Evolutionary conservation across 2,888 invertebrate genomes (phyloP).

Genomic region (Coecobrya sp.): DNA sequence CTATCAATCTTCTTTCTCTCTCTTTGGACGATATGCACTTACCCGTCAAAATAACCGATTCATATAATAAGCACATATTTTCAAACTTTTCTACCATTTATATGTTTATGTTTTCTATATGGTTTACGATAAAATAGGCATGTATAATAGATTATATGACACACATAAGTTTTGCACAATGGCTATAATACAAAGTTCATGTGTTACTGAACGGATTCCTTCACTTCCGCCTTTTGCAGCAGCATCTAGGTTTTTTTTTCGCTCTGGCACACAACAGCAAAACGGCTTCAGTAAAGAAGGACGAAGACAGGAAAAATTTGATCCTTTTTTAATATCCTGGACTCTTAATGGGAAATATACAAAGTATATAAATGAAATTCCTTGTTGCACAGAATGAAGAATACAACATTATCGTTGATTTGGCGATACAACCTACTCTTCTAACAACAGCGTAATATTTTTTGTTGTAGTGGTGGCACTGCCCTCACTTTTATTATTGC

Average conservation of each 20-base stretch:
- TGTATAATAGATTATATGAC: slow-evolving; percentile 27
- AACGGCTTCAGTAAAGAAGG: background rate
- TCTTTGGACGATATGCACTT: background rate
- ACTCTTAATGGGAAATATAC: slow-evolving; percentile 50
- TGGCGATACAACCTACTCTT: slow-evolving; percentile 28
- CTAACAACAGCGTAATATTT: slow-evolving; percentile 12
- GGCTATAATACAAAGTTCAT: slow-evolving; percentile 26
- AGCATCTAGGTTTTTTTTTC: background rate
- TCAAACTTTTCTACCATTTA: background rate
- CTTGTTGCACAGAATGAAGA: slow-evolving; percentile 50
- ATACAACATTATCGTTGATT: slow-evolving; percentile 57
- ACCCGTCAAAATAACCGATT: background rate
- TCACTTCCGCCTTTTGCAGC: slow-evolving; percentile 20
- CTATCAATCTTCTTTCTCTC: slow-evolving; percentile 30
- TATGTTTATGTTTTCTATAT: background rate
- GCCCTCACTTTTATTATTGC: background rate
- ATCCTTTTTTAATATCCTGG: slow-evolving; percentile 68
- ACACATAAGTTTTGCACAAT: slow-evolving; percentile 18
- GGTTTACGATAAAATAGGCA: background rate
- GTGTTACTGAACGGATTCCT: background rate
- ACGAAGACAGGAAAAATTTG: slow-evolving; percentile 31
- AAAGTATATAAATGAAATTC: slow-evolving; percentile 54
- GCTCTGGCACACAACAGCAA: background rate
- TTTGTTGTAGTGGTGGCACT: slow-evolving; percentile 16
- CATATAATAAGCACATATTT: background rate